Base-by-base conservation (phyloP, 2,797 vertebrate genomes). In the Poecilia picta region DNA sequence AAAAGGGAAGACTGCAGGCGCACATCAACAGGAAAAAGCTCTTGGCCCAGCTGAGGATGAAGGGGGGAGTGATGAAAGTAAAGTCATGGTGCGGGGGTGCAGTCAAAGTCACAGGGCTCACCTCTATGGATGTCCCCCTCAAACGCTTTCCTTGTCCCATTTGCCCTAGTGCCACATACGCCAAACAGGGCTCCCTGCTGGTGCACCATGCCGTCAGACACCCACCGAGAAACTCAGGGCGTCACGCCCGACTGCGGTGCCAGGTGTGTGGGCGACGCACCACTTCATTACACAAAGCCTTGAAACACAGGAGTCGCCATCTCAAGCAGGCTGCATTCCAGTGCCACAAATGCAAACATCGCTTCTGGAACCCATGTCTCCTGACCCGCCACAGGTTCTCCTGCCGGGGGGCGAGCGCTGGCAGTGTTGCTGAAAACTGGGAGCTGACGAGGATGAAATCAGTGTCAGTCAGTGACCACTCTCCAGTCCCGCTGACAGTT, bases 121-220 rank as follows among this genome's bases (percentile, higher is more conserved):
- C 89, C 6, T 96, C 95, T 0, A 88, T 96, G 92, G 92, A 94
- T 0, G 31, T 95, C 49, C 92, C 94, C 1, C 72, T 95, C 75
- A 96, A 95, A 84, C 94, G 94, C 77, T 96, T 95, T 86, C 94
- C 94, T 8, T 96, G 96, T 78, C 95, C 95, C 2, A 91, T 95
- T 73, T 96, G 96, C 83, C 94, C 96, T 59, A 93, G 92, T 83
- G 88, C 94, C 91, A 94, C 89, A 0, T 96, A 95, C 46, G 76
- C 94, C 74, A 94, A 89, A 77, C 91, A 83, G 66, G 93, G 95
- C 39, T 87, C 84, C 1, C 93, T 96, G 80, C 89, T 95, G 81
- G 82, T 96, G 68, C 96, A 96, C 82, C 92, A 89, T 46, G 95
- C 94, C 57, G 11, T 90, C 45, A 85, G 94, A 59, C 96, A 96